phyloP scores from a whole-genome alignment of 1,140 invertebrate species.

The Ceratoteleas bidentatus region DNA sequence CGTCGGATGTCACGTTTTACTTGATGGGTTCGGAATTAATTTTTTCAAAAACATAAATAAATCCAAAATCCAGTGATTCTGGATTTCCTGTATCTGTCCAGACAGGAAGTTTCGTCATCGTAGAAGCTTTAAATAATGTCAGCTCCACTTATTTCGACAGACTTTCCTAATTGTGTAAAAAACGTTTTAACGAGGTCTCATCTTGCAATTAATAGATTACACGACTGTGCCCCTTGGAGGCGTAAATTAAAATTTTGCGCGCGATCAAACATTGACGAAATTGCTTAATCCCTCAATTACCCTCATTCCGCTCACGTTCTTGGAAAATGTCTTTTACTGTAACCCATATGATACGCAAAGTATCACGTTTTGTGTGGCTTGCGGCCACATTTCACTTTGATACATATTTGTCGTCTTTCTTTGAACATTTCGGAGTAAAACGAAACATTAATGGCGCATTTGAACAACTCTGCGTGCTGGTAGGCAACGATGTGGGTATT shows the following conservation, averaged over 20 bases:
- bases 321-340: constrained; percentile 43
- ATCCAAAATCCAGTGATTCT: no score
- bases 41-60: no score
- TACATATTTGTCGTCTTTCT: constrained; percentile 60
- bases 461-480: constrained; percentile 51
- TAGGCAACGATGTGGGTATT: constrained; percentile 60
- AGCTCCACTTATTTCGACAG: no score
- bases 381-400: constrained; percentile 54
- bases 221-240: background rate
- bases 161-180: background rate
- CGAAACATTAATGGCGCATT: constrained; percentile 55
- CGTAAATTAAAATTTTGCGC: constrained; percentile 16
- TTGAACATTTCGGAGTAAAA: constrained; percentile 34
- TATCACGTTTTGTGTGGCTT: constrained; percentile 49
- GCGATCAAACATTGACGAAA: constrained; percentile 42
- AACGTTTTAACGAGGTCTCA: background rate
- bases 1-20: no score
- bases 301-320: constrained; percentile 53
- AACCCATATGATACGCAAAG: constrained; percentile 50
- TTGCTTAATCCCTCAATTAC: constrained; percentile 52
- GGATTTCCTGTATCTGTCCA: no score
- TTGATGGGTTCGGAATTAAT: no score
- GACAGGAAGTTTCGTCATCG: no score
- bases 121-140: no score
- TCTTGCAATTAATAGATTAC: background rate